Evolutionary conservation across 53 echinoderm and acorn worm genomes (phyloP).

Genomic region (Astropecten irregularis): DNA sequence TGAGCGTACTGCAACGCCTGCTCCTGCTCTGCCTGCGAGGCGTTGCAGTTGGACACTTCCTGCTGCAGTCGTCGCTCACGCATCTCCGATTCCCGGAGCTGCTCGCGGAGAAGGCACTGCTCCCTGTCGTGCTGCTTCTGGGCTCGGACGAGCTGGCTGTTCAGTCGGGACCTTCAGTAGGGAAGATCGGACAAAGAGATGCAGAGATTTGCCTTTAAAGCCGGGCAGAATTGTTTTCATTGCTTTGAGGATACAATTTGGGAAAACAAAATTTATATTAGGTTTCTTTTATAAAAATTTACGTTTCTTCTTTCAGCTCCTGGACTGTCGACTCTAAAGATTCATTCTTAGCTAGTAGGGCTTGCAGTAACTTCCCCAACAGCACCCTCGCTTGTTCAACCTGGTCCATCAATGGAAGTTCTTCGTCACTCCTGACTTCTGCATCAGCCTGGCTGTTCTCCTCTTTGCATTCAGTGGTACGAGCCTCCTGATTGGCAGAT

Average conservation of each 20-base stretch:
- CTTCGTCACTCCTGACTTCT: background rate
- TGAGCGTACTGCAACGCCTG: conserved; percentile 75
- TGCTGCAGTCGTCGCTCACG: conserved; percentile 60
- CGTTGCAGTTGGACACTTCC: conserved; percentile 51
- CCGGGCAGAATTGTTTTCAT: background rate
- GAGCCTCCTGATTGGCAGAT: conserved; percentile 5
- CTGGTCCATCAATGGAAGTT: conserved; percentile 58
- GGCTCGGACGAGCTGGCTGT: background rate
- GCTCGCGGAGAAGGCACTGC: conserved; percentile 43
- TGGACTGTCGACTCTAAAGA: conserved; percentile 36
- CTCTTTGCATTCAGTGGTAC: background rate
- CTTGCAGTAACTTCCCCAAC: conserved; percentile 45
- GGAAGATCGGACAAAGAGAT: background rate
- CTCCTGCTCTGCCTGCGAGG: conserved; percentile 47
- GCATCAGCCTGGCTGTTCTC: background rate
- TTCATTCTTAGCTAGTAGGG: conserved; percentile 43
- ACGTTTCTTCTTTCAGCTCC: conserved; percentile 68
- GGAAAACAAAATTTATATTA: background rate
- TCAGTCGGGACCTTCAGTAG: background rate
- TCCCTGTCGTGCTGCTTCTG: conserved; percentile 58
- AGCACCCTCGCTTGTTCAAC: conserved; percentile 45
- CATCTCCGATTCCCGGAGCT: conserved; percentile 60
- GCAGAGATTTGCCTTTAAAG: background rate
- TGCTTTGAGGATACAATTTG: too few relatives aligned
- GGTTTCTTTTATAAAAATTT: too few relatives aligned